Base-by-base conservation (phyloP, 53 echinoderm and acorn worm species). In the Stichopus horrens region DNA sequence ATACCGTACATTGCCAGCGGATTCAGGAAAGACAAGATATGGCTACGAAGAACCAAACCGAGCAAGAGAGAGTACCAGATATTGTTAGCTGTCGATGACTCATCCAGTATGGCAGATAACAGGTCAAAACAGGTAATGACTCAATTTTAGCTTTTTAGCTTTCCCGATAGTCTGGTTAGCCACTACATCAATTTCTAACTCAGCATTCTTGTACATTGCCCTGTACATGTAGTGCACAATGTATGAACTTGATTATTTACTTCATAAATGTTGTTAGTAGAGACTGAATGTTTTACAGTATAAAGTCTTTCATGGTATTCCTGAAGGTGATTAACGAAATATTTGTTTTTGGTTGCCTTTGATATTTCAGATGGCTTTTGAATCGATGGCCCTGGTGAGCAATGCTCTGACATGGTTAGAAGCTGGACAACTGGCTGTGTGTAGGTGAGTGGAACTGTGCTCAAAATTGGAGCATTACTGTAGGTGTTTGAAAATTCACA, bases 11-110 rank as follows among this genome's bases (percentile, higher is more conserved):
- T 99, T 20, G 99, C 99, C 6, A 99, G 99, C 37, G 96, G 95
- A 52, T 99, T 99, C 90, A 94, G 96, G 14, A 99, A 99, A 81
- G 99, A 99, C 74, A 99, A 99, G 92, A 99, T 99, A 86, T 99
- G 99, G 99, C 79, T 99, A 60, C 76, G 99, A 53, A 90, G 99
- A 7, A 99, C 93, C 58, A 99, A 99, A 83, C 99, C 99, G 5
- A 99, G 99, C 87, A 99, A 99, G 92, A 87, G 99, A 67, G 94
- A 99, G 77, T 99, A 99, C 75, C 99, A 99, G 93, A 99, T 99
- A 77, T 89, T 99, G 65, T 91, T 99, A 21, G 99, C 99, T 14
- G 96, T 99, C 13, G 99, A 99, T 90, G 99, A 99, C 83, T 99
- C 99, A 14, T 99, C 99, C 18, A 99, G 99, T 58, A 99, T 99